These are phyloP conservation scores for Takifugu bimaculatus DNA, from an alignment of 2,113 vertebrate genomes.

Conservation along the genomic window DNA sequence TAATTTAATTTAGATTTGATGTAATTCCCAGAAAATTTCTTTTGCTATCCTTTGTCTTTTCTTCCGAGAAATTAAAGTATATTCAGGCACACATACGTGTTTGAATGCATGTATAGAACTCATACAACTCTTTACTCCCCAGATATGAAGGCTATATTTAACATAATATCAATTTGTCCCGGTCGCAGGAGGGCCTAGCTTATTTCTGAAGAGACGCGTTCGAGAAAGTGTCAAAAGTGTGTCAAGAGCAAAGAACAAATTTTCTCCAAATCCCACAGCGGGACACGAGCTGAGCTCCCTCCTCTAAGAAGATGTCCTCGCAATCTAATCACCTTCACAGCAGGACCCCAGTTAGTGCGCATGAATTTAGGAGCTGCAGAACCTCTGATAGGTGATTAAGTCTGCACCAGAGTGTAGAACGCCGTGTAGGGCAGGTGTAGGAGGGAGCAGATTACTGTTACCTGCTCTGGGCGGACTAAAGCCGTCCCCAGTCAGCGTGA, in stretches of 20 bases:
- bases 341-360: constrained; percentile 39
- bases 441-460: not conserved
- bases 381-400: constrained; percentile 20
- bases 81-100: not conserved
- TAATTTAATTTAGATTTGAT: no score
- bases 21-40: no score
- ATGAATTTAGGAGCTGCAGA: constrained; percentile 34
- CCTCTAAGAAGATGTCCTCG: constrained; percentile 35
- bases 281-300: constrained; percentile 33
- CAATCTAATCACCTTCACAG: constrained; percentile 56
- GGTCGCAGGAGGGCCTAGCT: constrained; percentile 14
- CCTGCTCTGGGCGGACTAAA: not conserved
- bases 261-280: constrained; percentile 33
- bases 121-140: constrained; percentile 18
- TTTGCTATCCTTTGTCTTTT: no score
- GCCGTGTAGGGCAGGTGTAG: not conserved
- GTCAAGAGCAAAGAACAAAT: constrained; percentile 47
- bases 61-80: not conserved
- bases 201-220: constrained; percentile 5
- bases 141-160: constrained; percentile 10
- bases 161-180: not conserved
- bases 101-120: not conserved
- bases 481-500: not conserved
- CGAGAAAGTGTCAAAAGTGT: constrained; percentile 30
- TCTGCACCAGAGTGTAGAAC: constrained; percentile 1